Percentiles rank a stretch among this genome's conserved stretches.
Conservation (phyloP, 35 echinoderm and acorn worm species). For the Apostichopus parvimensis region DNA sequence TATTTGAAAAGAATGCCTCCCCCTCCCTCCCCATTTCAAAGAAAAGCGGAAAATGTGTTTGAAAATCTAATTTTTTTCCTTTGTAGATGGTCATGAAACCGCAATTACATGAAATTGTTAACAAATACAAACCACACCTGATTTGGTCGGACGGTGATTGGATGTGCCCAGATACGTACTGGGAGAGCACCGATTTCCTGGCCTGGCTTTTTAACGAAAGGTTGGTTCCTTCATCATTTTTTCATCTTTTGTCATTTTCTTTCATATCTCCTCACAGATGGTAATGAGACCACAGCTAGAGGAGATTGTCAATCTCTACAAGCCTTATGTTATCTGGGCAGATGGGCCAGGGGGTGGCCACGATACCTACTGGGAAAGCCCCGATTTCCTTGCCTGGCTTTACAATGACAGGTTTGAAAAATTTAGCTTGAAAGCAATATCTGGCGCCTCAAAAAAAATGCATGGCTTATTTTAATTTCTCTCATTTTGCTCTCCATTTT, state of each 20-base stretch:
- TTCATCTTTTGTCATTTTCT: neutral
- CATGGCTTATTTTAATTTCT: no score
- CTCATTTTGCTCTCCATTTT: no score
- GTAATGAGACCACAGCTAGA: slow-evolving; percentile 61
- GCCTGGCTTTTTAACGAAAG: slow-evolving; percentile 67
- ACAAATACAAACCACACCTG: slow-evolving; percentile 44
- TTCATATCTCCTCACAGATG: slow-evolving; percentile 36
- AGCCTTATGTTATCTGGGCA: slow-evolving; percentile 76
- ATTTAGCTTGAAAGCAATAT: neutral
- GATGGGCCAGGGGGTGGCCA: slow-evolving; percentile 55
- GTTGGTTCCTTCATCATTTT: slow-evolving; percentile 9
- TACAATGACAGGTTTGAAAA: slow-evolving; percentile 80
- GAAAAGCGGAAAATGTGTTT: no score
- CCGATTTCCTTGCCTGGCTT: slow-evolving; percentile 85
- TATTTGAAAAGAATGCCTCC: neutral
- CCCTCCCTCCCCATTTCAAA: neutral
- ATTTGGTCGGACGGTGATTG: slow-evolving; percentile 54
- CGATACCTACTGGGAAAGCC: slow-evolving; percentile 80
- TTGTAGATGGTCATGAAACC: slow-evolving; percentile 56
- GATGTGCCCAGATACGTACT: slow-evolving; percentile 21
- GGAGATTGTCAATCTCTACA: slow-evolving; percentile 80
- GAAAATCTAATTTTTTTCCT: slow-evolving; percentile 15
- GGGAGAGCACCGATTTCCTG: slow-evolving; percentile 56
- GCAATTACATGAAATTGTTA: slow-evolving; percentile 55
- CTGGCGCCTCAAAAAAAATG: no score